phyloP scores from a whole-genome alignment of 2,113 vertebrate species.

The Cyanoramphus novaezelandiae region DNA sequence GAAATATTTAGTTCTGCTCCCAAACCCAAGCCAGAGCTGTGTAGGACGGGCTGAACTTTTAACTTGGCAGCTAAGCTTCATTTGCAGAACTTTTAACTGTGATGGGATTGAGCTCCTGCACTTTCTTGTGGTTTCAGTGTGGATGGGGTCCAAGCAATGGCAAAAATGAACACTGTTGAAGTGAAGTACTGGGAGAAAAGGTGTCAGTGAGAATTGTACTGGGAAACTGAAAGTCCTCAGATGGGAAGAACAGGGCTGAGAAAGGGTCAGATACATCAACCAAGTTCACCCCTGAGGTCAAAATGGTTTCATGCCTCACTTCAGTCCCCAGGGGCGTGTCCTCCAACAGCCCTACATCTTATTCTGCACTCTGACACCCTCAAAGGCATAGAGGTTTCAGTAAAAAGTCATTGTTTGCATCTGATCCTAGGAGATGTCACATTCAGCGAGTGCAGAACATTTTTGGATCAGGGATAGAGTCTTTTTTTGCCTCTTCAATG shows the following conservation, averaged over 20 bases:
- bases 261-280: neutral
- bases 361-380: neutral
- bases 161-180: neutral
- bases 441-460: neutral
- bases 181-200: neutral
- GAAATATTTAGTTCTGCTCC: slow-evolving; percentile 55
- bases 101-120: slow-evolving; percentile 16
- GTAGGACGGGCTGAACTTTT: slow-evolving; percentile 42
- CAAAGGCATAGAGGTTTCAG: neutral
- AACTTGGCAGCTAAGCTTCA: slow-evolving; percentile 36
- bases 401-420: neutral
- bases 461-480: neutral
- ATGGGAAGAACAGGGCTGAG: neutral
- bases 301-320: neutral
- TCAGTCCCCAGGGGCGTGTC: neutral
- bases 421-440: neutral
- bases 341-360: neutral
- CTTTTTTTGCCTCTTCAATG: neutral
- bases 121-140: slow-evolving; percentile 33
- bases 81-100: slow-evolving; percentile 32
- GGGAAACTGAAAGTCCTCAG: neutral
- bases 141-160: neutral
- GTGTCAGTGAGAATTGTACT: neutral
- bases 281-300: neutral
- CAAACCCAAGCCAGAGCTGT: slow-evolving; percentile 11